Evolutionary conservation across 2,888 invertebrate genomes (phyloP).

Genomic region (Neria commutata): DNA sequence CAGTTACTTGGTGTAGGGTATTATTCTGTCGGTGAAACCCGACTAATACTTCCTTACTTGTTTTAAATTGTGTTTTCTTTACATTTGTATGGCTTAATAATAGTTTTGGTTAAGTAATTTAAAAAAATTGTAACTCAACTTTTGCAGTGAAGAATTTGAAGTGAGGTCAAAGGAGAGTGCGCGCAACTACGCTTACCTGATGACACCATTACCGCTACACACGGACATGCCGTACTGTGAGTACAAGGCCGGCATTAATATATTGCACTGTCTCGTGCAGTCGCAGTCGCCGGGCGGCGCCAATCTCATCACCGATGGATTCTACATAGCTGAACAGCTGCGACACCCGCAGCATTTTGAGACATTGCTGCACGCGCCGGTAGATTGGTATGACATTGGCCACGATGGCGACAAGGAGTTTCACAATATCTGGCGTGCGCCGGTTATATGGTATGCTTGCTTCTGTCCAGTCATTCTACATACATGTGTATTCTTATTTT

Average conservation of each 20-base stretch:
- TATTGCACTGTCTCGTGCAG: conserved; percentile 74
- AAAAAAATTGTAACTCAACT: no score
- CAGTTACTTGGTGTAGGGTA: no score
- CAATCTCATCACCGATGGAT: conserved; percentile 72
- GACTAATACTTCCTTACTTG: no score
- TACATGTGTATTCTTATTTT: background rate
- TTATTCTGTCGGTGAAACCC: no score
- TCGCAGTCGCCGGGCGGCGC: conserved; percentile 69
- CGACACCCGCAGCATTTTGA: conserved; percentile 66
- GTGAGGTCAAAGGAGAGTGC: conserved; percentile 72
- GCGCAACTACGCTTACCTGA: conserved; percentile 75
- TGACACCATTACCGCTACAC: conserved; percentile 71
- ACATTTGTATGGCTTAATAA: no score
- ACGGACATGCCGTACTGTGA: conserved; percentile 78
- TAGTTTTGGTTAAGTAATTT: no score
- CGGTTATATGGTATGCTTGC: conserved; percentile 70
- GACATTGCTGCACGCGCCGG: conserved; percentile 66
- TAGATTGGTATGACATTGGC: conserved; percentile 77
- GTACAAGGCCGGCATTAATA: conserved; percentile 73
- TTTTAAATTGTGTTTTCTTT: background rate
- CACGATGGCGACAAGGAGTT: conserved; percentile 68
- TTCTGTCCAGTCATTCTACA: background rate
- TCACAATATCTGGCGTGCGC: conserved; percentile 67
- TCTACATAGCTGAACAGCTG: conserved; percentile 68
- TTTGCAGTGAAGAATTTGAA: conserved; percentile 66